These are phyloP conservation scores for Drosophila serrata DNA, from an alignment of 1,140 invertebrate species.

Conservation along the genomic window DNA sequence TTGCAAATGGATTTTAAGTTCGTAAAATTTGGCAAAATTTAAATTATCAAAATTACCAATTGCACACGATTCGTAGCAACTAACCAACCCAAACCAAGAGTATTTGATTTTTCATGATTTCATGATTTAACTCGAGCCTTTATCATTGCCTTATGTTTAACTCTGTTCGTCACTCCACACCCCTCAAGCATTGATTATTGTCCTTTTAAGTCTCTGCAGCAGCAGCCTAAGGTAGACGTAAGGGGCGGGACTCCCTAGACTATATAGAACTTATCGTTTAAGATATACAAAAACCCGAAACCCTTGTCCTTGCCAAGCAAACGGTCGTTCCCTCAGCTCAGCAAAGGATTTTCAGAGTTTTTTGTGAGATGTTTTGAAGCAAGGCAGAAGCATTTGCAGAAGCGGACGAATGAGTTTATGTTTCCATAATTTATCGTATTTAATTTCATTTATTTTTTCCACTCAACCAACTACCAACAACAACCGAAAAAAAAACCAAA, in stretches of 20 bases:
- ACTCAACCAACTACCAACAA: slow-evolving; percentile 45
- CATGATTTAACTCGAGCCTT: slow-evolving; percentile 19
- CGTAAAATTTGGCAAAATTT: slow-evolving; percentile 49
- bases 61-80: slow-evolving; percentile 71
- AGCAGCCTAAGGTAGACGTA: slow-evolving; percentile 55
- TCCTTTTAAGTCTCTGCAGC: slow-evolving; percentile 25
- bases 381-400: slow-evolving; percentile 2
- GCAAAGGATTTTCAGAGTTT: slow-evolving; percentile 16
- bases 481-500: slow-evolving; percentile 38
- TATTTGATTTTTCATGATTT: slow-evolving; percentile 21
- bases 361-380: slow-evolving; percentile 20
- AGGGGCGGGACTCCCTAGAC: slow-evolving; percentile 23
- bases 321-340: slow-evolving; percentile 21
- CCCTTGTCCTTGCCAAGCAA: slow-evolving; percentile 1
- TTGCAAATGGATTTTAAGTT: slow-evolving; percentile 63
- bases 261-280: slow-evolving; percentile 36
- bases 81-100: slow-evolving; percentile 47
- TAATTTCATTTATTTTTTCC: slow-evolving; percentile 76
- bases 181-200: slow-evolving; percentile 9
- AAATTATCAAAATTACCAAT: slow-evolving; percentile 59
- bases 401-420: slow-evolving; percentile 43
- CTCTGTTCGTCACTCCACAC: slow-evolving; percentile 43
- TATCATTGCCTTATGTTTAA: slow-evolving; percentile 38
- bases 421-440: slow-evolving; percentile 76
- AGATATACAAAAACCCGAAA: slow-evolving; percentile 19